Evolutionary conservation across 1,140 invertebrate species (phyloP).

Genomic region (Drosophila guanche): DNA sequence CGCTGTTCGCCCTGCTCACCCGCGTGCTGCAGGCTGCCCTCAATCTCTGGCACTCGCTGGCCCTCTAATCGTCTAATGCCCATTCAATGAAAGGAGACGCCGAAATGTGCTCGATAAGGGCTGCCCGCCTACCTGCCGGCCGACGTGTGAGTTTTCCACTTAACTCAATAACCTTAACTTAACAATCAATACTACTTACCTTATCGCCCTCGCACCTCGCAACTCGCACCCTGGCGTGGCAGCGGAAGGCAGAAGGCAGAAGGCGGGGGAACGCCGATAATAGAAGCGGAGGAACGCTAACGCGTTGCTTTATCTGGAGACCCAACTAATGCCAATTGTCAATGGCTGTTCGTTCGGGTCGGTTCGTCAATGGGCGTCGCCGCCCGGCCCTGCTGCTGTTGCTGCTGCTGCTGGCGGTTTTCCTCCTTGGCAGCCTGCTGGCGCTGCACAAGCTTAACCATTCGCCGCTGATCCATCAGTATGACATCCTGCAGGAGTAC

Average conservation of each 20-base stretch:
- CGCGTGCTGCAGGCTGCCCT: constrained; percentile 39
- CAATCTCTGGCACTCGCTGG: constrained; percentile 50
- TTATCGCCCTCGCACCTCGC: constrained; percentile 43
- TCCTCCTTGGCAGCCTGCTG: constrained; percentile 22
- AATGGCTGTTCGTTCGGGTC: constrained; percentile 48
- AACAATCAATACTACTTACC: constrained; percentile 55
- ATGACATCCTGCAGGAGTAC: constrained; percentile 58
- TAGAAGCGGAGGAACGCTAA: too few relatives aligned
- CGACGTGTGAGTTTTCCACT: constrained; percentile 18
- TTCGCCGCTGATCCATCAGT: constrained; percentile 65
- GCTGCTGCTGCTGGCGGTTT: constrained; percentile 15
- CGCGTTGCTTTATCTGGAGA: constrained; percentile 10
- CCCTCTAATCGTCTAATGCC: constrained; percentile 12
- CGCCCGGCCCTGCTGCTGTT: constrained; percentile 16
- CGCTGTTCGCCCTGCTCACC: constrained; percentile 36
- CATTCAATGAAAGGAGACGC: neutral
- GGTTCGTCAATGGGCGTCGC: constrained; percentile 25
- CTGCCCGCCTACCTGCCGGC: too few relatives aligned
- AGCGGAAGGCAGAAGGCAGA: too few relatives aligned
- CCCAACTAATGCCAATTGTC: constrained; percentile 31
- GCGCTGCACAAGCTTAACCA: constrained; percentile 38
- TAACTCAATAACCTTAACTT: too few relatives aligned
- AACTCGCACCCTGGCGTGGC: constrained; percentile 1
- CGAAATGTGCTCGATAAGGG: too few relatives aligned
- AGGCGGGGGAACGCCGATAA: too few relatives aligned